Evolutionary conservation across 2,888 invertebrate genomes (phyloP), one percentile per base, ranked within the genome.

Genomic region (Agrotis exclamationis): DNA sequence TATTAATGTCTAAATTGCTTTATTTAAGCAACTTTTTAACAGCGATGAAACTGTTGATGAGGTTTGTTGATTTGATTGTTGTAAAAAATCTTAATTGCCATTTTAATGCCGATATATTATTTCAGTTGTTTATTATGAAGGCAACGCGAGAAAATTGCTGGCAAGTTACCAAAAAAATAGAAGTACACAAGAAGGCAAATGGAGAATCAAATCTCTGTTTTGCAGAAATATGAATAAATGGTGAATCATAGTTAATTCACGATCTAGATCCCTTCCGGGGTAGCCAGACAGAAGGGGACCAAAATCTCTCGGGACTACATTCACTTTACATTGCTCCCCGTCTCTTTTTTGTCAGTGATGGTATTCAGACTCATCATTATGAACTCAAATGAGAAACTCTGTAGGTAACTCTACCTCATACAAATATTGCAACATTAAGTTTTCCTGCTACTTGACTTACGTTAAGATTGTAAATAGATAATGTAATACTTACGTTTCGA

Each of bases 241-340:
- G 39, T 76, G 57, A 63, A 47, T 63, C 72, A 63, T 71, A 68
- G 45, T 58, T 62, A 58, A 67, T 79, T 82, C 62, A 63, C 39
- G 45, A 79, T 68, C 66, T 77, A 63, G 62, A 59, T 79, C 63
- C 47, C 53, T 80, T 67, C 51, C 44, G 64, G 60, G 18, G 33
- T 60, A 45, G n/a, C 13, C 51, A 76, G 64, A 64, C 53, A 54
- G 67, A 13, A 56, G 53, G 77, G 62, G 39, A 3, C 14, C 11
- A 39, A 62, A 62, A 39, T 64, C 69, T 54, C 60, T 53, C 3
- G 68, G 53, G 68, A 62, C 6, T 14, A 59, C 5, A 80, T 74
- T 66, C 57, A 75, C 50, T 80, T 68, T 66, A 44, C 45, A 50
- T 54, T 47, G 28, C 28, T n/a, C n/a, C 7, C 33, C 58, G 7